Conservation (phyloP, 1,140 invertebrate genomes). For the Heliconius hermathena region DNA sequence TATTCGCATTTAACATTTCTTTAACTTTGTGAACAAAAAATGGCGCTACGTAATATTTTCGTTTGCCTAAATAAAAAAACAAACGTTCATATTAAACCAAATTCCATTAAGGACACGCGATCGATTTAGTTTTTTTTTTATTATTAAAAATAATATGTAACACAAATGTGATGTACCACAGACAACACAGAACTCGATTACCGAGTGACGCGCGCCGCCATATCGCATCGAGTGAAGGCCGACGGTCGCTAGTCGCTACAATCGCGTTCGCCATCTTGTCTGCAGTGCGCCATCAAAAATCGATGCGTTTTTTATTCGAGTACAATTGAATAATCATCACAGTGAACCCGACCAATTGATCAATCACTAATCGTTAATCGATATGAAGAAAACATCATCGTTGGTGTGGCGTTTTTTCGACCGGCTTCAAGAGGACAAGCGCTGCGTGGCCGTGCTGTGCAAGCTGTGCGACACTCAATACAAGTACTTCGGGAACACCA, state of each 20-base stretch:
- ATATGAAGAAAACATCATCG: constrained; percentile 76
- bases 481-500: constrained; percentile 77
- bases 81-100: not conserved
- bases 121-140: not conserved
- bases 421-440: constrained; percentile 66
- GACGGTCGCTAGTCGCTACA: constrained; percentile 55
- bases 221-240: constrained; percentile 50
- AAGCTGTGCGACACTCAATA: constrained; percentile 76
- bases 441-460: constrained; percentile 70
- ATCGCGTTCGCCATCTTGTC: constrained; percentile 71
- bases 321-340: constrained; percentile 56
- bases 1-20: no score
- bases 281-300: constrained; percentile 57
- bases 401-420: constrained; percentile 76
- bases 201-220: constrained; percentile 41
- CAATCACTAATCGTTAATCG: constrained; percentile 56
- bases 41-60: not conserved
- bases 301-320: constrained; percentile 68
- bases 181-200: constrained; percentile 30
- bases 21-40: not conserved
- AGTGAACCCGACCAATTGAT: constrained; percentile 63
- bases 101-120: not conserved
- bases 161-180: constrained; percentile 10
- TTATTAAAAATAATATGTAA: not conserved
- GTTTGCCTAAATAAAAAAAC: not conserved